These are phyloP conservation scores for Epinephelus cyanopodus DNA, from an alignment of 2,113 vertebrate species.

Conservation along the genomic window DNA sequence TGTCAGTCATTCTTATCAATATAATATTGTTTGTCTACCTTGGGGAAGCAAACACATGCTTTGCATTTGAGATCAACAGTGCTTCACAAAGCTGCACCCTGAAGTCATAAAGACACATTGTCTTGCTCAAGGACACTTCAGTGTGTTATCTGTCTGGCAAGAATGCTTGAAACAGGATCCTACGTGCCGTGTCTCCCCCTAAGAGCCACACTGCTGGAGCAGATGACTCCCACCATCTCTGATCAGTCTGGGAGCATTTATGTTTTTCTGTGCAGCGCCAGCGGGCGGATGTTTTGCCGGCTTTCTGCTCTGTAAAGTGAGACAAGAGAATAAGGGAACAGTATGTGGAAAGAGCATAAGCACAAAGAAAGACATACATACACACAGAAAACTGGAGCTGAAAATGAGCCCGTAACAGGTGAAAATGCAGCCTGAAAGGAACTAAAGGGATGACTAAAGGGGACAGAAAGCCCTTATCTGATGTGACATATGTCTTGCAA, in stretches of 20 bases:
- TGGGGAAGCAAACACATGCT: not conserved
- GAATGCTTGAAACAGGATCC: conserved; percentile 33
- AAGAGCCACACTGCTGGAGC: conserved; percentile 1
- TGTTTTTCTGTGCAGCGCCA: conserved; percentile 25
- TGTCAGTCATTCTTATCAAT: not conserved
- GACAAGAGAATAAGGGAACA: conserved; percentile 22
- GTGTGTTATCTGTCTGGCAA: conserved; percentile 22
- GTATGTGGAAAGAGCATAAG: not conserved
- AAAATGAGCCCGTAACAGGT: not conserved
- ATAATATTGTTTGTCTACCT: not conserved
- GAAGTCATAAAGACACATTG: conserved; percentile 8
- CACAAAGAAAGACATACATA: not conserved
- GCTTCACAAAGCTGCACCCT: not conserved
- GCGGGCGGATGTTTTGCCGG: conserved; percentile 2
- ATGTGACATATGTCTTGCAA: not conserved
- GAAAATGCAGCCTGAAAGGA: too few relatives aligned
- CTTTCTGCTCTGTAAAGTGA: conserved; percentile 12
- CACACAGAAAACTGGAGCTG: not conserved
- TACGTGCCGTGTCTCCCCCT: not conserved
- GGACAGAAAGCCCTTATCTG: not conserved
- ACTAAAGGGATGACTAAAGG: too few relatives aligned
- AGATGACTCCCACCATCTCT: conserved; percentile 23
- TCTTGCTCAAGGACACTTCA: conserved; percentile 49
- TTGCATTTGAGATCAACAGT: not conserved
- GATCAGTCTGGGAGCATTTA: conserved; percentile 50